These are phyloP conservation scores for Saxidomus purpurata DNA, from an alignment of 1,140 invertebrate genomes.

Conservation along the genomic window DNA sequence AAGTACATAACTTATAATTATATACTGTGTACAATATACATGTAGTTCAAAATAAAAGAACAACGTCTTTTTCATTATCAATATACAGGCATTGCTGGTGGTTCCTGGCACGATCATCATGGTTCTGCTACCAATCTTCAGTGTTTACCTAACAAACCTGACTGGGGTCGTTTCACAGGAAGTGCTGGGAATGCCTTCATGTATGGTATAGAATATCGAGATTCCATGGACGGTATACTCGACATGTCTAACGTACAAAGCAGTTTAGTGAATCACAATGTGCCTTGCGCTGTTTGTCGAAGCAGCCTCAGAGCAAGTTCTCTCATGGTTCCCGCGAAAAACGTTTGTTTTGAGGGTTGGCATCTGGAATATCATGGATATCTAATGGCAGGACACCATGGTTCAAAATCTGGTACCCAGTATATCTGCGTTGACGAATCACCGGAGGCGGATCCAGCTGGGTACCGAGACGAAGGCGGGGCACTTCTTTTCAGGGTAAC, in stretches of 20 bases:
- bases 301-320: neutral
- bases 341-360: conserved; percentile 65
- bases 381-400: conserved; percentile 39
- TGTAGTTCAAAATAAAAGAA: too few relatives aligned
- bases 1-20: too few relatives aligned
- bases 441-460: too few relatives aligned
- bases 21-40: too few relatives aligned
- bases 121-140: neutral
- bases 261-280: conserved; percentile 20
- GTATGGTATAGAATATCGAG: conserved; percentile 2
- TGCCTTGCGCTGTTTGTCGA: conserved; percentile 28
- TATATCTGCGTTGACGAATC: too few relatives aligned
- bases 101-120: neutral
- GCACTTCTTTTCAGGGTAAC: conserved; percentile 65
- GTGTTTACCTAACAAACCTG: neutral
- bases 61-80: too few relatives aligned
- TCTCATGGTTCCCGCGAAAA: conserved; percentile 27
- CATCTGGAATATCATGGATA: too few relatives aligned
- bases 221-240: neutral
- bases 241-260: neutral
- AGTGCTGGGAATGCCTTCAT: neutral
- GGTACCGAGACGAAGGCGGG: conserved; percentile 65
- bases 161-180: neutral
- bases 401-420: neutral
- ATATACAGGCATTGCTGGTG: conserved; percentile 15